These are phyloP conservation scores for Pangasianodon gigas DNA, from an alignment of 2,113 vertebrate species.

Conservation along the genomic window DNA sequence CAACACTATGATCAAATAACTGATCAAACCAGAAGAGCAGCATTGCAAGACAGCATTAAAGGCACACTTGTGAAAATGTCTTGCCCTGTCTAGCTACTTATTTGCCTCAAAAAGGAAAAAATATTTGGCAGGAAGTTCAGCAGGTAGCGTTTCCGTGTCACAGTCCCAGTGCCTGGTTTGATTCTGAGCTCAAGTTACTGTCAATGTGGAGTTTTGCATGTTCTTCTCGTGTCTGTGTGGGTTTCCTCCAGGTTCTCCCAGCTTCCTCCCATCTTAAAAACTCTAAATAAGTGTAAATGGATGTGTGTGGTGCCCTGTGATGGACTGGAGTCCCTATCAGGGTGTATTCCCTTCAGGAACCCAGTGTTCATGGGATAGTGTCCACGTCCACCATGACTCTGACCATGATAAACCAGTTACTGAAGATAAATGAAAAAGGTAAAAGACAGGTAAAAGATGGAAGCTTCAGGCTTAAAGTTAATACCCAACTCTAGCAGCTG, in stretches of 20 bases:
- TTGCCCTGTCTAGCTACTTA: not conserved
- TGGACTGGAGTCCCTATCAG: not conserved
- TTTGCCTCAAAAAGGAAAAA: constrained; percentile 7
- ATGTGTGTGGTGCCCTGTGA: not conserved
- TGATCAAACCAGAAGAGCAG: not conserved
- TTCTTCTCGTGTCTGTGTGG: not conserved
- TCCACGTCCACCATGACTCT: not conserved
- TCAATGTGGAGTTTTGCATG: not conserved
- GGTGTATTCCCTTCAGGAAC: not conserved
- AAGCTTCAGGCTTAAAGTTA: not conserved
- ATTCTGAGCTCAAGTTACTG: not conserved
- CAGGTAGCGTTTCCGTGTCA: not conserved
- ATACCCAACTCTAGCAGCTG: not conserved
- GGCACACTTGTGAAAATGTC: not conserved
- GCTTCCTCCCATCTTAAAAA: not conserved
- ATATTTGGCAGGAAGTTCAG: not conserved
- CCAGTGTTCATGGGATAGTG: not conserved
- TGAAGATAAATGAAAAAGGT: not conserved
- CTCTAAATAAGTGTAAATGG: not conserved
- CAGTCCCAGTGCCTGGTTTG: not conserved
- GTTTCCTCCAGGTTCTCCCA: not conserved
- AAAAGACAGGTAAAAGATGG: not conserved
- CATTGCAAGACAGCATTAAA: not conserved
- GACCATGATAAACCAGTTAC: not conserved
- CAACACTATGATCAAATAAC: not conserved